These are phyloP conservation scores for Drosophila arawakana DNA, from an alignment of 1,140 invertebrate species.

Conservation along the genomic window DNA sequence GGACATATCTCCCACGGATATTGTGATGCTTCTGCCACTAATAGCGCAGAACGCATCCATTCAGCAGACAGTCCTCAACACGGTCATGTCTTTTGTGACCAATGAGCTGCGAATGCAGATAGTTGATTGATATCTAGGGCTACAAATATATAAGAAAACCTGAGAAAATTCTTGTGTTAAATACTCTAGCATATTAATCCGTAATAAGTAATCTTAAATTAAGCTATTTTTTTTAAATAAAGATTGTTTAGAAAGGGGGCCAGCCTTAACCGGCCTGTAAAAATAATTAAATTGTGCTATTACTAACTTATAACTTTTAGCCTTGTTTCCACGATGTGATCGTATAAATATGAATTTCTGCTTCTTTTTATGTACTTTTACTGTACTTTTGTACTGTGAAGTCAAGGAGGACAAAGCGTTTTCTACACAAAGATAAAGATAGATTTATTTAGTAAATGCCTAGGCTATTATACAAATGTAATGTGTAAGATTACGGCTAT, in stretches of 20 bases:
- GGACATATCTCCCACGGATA: constrained; percentile 67
- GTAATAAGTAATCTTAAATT: too few species aligned
- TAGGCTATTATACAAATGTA: constrained; percentile 38
- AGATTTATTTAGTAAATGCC: constrained; percentile 5
- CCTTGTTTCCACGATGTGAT: too few species aligned
- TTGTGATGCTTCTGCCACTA: constrained; percentile 71
- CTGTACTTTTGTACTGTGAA: too few species aligned
- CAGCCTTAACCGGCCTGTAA: too few species aligned
- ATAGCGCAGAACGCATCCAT: constrained; percentile 66
- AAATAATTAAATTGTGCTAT: too few species aligned
- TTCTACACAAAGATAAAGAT: background rate
- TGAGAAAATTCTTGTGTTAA: constrained; percentile 1
- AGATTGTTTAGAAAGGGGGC: too few species aligned
- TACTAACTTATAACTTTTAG: too few species aligned
- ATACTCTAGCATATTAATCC: constrained; percentile 9
- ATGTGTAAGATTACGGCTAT: constrained; percentile 75
- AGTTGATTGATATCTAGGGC: constrained; percentile 56
- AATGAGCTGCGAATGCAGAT: constrained; percentile 78
- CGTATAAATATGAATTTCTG: too few species aligned
- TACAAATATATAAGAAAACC: too few species aligned
- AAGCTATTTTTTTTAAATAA: too few species aligned
- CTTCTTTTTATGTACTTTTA: too few species aligned
- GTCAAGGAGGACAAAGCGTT: too few species aligned
- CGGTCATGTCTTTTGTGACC: constrained; percentile 67
- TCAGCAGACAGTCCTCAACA: constrained; percentile 71